A percentile compares a stretch with the other conserved stretches of the same genome.
These are phyloP conservation scores for Drosophila flavopinicola DNA, from an alignment of 2,888 invertebrate species.

Conservation along the genomic window DNA sequence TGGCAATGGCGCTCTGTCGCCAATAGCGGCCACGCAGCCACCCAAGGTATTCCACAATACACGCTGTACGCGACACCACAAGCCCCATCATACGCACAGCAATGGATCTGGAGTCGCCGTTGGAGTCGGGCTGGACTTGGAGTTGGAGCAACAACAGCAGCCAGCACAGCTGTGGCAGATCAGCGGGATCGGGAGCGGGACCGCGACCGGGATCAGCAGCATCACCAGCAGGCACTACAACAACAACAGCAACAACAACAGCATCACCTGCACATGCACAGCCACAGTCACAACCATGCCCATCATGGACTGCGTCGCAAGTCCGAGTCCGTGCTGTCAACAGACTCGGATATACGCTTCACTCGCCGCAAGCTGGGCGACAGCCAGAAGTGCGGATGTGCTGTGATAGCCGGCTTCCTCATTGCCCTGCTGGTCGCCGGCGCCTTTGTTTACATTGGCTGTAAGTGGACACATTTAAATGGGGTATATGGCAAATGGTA, in stretches of 20 bases:
- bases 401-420: constrained; percentile 92
- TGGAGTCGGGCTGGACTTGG: constrained; percentile 1
- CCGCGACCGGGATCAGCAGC: constrained; percentile 38
- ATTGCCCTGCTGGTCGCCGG: constrained; percentile 90
- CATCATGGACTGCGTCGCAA: constrained; percentile 77
- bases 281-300: constrained; percentile 63
- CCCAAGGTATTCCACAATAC: constrained; percentile 83
- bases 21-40: constrained; percentile 48
- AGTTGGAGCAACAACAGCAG: not conserved
- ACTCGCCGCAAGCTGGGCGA: constrained; percentile 93
- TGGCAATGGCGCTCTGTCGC: constrained; percentile 46
- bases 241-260: constrained; percentile 46
- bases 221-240: constrained; percentile 27
- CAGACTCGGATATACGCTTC: constrained; percentile 95
- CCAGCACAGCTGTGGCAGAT: constrained; percentile 6
- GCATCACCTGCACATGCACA: constrained; percentile 62
- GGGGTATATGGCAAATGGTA: no score
- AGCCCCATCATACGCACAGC: constrained; percentile 75
- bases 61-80: constrained; percentile 83
- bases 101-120: constrained; percentile 34
- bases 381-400: constrained; percentile 94
- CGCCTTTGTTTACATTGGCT: constrained; percentile 87
- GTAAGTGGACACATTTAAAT: constrained; percentile 77
- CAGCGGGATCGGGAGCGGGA: constrained; percentile 35
- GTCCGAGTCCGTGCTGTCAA: constrained; percentile 92